Evolutionary conservation across 2,113 vertebrate genomes (phyloP), one percentile per base, ranked within the genome.

Genomic region (Oncorhynchus kisutch): DNA sequence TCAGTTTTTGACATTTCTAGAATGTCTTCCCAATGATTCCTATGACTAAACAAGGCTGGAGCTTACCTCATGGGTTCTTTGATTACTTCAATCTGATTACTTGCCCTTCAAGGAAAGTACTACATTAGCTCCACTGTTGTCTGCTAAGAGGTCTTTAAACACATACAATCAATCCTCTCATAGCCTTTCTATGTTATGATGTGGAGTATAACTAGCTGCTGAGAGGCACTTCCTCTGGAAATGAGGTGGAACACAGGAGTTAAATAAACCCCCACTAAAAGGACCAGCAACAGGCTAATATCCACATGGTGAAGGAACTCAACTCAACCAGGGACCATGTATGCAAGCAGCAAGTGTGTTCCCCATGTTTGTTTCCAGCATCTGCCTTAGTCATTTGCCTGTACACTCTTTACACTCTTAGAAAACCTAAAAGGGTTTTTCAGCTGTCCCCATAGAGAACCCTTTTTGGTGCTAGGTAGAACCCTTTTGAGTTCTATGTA

Each of bases 361-460:
- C 65, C 12, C 13, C 8, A 31, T 67, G 65, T 29, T 25, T 62
- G 69, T 71, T 81, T 86, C 78, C 77, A 81, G 71, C 59, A 49
- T 88, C 86, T 78, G 76, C 76, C 78, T 72, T 77, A 84, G 85
- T 87, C 90, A 79, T 85, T 89, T 91, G 84, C 82, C 31, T 22
- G 81, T 74, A 83, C 80, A 66, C 76, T 78, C 87, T 45, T 45
- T 74, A 83, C 80, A 66, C 76, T 78, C 87, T 45, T 45, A 45
- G 39, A 45, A 45, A 45, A 45, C 39, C 39, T 45, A 45, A 45
- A 45, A 45, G 39, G 39, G 39, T 8, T 45, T 8, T 45, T 45
- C 8, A 8, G 2, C 39, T 45, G 39, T 45, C 39, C 39, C 39
- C 39, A 45, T 45, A 45, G 39, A 45, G 8, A 45, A 45, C 39